Percentiles rank a stretch among this genome's conserved stretches.
Evolutionary conservation across 2,797 vertebrate genomes (phyloP).

Genomic region (Florisuga fusca): DNA sequence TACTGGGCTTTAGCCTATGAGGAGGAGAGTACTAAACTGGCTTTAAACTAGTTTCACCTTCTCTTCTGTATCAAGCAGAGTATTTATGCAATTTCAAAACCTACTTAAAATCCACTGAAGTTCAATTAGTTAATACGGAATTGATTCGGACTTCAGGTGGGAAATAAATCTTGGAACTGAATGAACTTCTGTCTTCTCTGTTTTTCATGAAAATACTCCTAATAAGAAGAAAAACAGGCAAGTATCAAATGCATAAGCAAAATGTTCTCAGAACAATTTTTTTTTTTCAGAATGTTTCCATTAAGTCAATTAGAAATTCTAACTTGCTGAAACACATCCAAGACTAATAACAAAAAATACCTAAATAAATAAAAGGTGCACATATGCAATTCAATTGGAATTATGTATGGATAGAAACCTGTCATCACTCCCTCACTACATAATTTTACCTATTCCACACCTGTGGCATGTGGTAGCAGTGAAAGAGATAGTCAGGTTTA

Average conservation of each 20-base stretch:
- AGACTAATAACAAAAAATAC: slow-evolving; percentile 36
- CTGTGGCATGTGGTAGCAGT: background rate
- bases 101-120: slow-evolving; percentile 20
- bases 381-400: slow-evolving; percentile 31
- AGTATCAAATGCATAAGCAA: background rate
- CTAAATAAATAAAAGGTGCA: slow-evolving; percentile 47
- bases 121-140: slow-evolving; percentile 30
- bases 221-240: slow-evolving; percentile 20
- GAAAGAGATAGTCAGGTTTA: slow-evolving; percentile 4
- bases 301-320: slow-evolving; percentile 52
- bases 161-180: slow-evolving; percentile 25
- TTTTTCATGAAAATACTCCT: slow-evolving; percentile 5
- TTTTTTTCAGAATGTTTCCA: slow-evolving; percentile 35
- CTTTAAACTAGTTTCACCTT: slow-evolving; percentile 9
- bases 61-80: background rate
- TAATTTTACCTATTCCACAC: slow-evolving; percentile 35
- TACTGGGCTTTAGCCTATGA: background rate
- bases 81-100: slow-evolving; percentile 21
- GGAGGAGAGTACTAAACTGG: background rate
- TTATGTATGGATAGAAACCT: slow-evolving; percentile 12
- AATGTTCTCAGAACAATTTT: background rate
- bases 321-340: slow-evolving; percentile 42
- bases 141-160: slow-evolving; percentile 44
- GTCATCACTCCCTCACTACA: slow-evolving; percentile 24
- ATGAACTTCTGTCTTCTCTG: background rate